These are phyloP conservation scores for Sorex fumeus DNA, from an alignment of 2,113 vertebrate genomes.

Conservation along the genomic window DNA sequence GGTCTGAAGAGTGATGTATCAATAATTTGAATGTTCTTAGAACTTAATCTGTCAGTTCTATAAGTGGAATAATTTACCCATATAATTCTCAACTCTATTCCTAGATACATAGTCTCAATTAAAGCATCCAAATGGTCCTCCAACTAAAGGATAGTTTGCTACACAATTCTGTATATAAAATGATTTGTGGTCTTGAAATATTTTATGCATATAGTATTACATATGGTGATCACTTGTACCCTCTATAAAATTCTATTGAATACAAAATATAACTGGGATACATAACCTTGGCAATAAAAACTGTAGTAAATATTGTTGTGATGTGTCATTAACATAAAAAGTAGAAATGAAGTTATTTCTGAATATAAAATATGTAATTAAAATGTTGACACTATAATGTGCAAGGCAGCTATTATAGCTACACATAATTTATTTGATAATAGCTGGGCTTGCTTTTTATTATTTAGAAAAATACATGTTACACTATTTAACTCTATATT, in stretches of 20 bases:
- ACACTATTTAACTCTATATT: slow-evolving; percentile 85
- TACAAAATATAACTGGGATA: not conserved
- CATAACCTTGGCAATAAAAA: not conserved
- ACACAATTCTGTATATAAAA: slow-evolving; percentile 39
- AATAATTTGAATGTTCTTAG: slow-evolving; percentile 4
- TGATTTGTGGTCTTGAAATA: slow-evolving; percentile 38
- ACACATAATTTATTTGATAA: slow-evolving; percentile 88
- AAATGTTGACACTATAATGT: slow-evolving; percentile 88
- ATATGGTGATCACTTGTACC: not conserved
- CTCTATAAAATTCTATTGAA: slow-evolving; percentile 48
- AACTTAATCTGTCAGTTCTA: slow-evolving; percentile 13
- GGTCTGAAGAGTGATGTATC: not conserved
- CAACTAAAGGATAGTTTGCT: slow-evolving; percentile 23
- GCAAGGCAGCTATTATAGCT: slow-evolving; percentile 88
- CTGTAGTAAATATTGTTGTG: slow-evolving; percentile 14
- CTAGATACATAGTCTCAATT: slow-evolving; percentile 51
- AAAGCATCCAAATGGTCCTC: slow-evolving; percentile 27
- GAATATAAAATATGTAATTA: slow-evolving; percentile 91
- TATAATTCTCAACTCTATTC: not conserved
- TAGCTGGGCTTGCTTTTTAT: slow-evolving; percentile 84
- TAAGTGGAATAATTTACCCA: slow-evolving; percentile 38
- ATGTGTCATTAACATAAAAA: slow-evolving; percentile 43
- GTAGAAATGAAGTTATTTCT: slow-evolving; percentile 51
- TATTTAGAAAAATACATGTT: slow-evolving; percentile 87
- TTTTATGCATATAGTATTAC: not conserved